phyloP scores from a whole-genome alignment of 1,140 invertebrate species.

The Carcinoscorpius rotundicauda region DNA sequence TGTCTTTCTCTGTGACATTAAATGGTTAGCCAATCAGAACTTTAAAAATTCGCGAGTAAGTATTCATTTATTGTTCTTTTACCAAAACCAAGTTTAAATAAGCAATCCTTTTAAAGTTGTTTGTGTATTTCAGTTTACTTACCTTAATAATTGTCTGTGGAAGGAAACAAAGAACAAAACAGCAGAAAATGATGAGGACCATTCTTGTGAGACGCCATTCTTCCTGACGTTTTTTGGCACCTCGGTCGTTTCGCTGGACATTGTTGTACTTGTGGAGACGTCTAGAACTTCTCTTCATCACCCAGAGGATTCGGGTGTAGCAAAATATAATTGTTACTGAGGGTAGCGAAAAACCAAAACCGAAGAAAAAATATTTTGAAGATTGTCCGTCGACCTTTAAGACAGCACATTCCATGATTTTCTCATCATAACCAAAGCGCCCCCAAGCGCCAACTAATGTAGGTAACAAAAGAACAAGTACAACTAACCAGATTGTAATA shows the following conservation, averaged over 20 bases:
- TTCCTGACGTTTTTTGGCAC: conserved; percentile 19
- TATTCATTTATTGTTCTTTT: too few relatives aligned
- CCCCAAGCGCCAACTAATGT: conserved; percentile 71
- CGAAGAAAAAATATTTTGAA: conserved; percentile 72
- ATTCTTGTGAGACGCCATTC: conserved; percentile 54
- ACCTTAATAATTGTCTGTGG: conserved; percentile 77
- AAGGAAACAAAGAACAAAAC: conserved; percentile 68
- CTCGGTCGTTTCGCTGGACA: conserved; percentile 6
- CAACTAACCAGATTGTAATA: conserved; percentile 58
- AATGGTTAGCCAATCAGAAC: too few relatives aligned
- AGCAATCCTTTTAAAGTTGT: too few relatives aligned
- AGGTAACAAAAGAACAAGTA: conserved; percentile 50
- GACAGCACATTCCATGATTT: conserved; percentile 24
- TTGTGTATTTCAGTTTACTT: too few relatives aligned
- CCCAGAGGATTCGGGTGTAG: conserved; percentile 73
- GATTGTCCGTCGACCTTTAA: conserved; percentile 51
- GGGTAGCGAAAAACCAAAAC: conserved; percentile 65
- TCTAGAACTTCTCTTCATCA: conserved; percentile 45
- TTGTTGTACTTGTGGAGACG: conserved; percentile 9
- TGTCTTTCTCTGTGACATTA: too few relatives aligned
- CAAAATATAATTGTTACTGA: conserved; percentile 67
- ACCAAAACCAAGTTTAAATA: too few relatives aligned
- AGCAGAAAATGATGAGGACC: conserved; percentile 73
- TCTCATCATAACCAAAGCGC: conserved; percentile 52
- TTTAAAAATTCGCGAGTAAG: too few relatives aligned